These are phyloP conservation scores for Tursiops truncatus DNA, from an alignment of 2,113 vertebrate species.

Conservation along the genomic window DNA sequence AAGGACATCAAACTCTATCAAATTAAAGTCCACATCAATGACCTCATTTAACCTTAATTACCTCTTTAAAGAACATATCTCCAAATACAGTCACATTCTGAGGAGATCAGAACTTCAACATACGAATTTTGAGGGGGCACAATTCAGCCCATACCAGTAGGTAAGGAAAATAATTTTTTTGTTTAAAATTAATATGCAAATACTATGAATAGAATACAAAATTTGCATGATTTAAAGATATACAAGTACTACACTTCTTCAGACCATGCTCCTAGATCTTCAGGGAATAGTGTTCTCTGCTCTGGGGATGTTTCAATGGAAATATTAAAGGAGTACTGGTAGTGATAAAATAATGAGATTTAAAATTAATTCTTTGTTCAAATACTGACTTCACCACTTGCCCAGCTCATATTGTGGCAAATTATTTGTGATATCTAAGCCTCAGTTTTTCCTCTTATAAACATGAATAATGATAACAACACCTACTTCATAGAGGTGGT, in stretches of 20 bases:
- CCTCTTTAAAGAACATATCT: neutral
- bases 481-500: neutral
- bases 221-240: neutral
- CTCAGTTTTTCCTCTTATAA: neutral
- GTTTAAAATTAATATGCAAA: neutral
- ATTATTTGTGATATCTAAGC: neutral
- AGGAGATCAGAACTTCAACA: neutral
- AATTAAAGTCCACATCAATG: neutral
- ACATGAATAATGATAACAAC: neutral
- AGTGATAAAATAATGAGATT: neutral
- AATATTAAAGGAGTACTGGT: neutral
- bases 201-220: neutral
- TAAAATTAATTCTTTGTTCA: slow-evolving; percentile 5
- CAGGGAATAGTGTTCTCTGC: neutral
- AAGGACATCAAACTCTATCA: neutral
- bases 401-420: neutral
- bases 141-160: neutral
- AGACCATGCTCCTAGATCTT: neutral
- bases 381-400: neutral
- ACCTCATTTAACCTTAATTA: neutral
- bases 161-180: neutral
- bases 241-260: neutral
- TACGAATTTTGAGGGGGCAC: neutral
- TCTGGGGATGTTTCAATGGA: neutral
- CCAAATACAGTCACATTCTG: neutral